A percentile compares a stretch with the other conserved stretches of the same genome.
phyloP scores from a whole-genome alignment of 1,140 invertebrate species.

The Eupeodes corollae region DNA sequence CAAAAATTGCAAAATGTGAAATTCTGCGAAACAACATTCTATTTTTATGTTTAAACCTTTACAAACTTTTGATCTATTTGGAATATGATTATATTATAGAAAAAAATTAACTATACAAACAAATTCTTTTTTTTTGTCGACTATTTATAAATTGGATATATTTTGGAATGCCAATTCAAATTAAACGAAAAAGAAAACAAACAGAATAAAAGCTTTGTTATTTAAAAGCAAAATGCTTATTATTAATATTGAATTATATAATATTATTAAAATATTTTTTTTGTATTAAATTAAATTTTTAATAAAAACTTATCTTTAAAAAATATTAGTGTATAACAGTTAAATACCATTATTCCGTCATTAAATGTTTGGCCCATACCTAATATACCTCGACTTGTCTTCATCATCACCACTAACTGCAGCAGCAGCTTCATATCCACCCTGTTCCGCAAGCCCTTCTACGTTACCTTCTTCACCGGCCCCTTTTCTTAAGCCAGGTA shows the following conservation, averaged over 20 bases:
- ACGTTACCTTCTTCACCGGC: constrained; percentile 38
- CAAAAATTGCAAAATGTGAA: not conserved
- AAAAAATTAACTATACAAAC: too few relatives aligned
- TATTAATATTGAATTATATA: too few relatives aligned
- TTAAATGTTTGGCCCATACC: constrained; percentile 43
- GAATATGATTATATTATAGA: too few relatives aligned
- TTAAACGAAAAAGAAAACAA: not conserved
- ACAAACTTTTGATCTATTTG: too few relatives aligned
- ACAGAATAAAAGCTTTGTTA: not conserved
- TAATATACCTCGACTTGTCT: constrained; percentile 67
- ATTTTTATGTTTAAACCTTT: not conserved
- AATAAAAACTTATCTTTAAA: not conserved
- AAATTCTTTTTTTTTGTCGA: too few relatives aligned
- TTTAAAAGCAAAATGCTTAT: not conserved
- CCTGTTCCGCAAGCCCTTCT: constrained; percentile 28
- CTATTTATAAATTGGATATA: too few relatives aligned
- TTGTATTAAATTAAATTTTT: constrained; percentile 5
- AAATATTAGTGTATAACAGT: not conserved
- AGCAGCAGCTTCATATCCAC: constrained; percentile 38
- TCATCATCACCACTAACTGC: constrained; percentile 59
- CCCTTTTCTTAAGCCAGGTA: constrained; percentile 53
- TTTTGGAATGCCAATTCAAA: too few relatives aligned
- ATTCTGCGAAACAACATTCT: not conserved
- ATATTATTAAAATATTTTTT: too few relatives aligned
- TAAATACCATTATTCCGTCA: constrained; percentile 32